Evolutionary conservation across 2,888 invertebrate genomes (phyloP), one percentile per base, ranked within the genome.

Genomic region (Pristionchus fissidentatus): DNA sequence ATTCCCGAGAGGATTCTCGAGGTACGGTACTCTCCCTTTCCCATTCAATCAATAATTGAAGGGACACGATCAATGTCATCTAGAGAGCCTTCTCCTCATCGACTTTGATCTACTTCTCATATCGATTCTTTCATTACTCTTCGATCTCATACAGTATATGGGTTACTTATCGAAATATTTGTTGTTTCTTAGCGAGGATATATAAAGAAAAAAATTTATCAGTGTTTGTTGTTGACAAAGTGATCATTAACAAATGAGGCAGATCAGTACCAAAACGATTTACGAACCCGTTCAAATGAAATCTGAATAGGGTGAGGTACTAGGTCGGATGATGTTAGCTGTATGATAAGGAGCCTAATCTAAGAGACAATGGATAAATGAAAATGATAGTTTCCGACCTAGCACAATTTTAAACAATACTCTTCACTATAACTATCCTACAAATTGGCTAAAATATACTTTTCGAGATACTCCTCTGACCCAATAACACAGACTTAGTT

Each of bases 41-140:
- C 26, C 29, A 75, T 3, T 46, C 46, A 75, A 46, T 75, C 29
- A 26, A 75, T 75, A 46, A 26, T 46, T 10, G 4, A 32, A 49
- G 46, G 49, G 3, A 77, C 32, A 49, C 75, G 75, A 77, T 77
- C 75, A 22, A 77, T 77, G 49, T 77, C 75, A 41, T 46, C 75
- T 22, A 70, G 70, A 70, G 70, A 70, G 10, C 43, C 70, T n/a
- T 70, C 70, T 41, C 70, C 70, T 0, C 41, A 41, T 19, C 41
- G 70, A 70, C 41, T 70, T 5, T 38, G 2, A 43, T 35, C 32
- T 66, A 29, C 75, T n/a, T 22, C 19, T n/a, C 29, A n/a, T 41
- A 22, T 43, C 5, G 7, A 49, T 77, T 32, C 29, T 26, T 29
- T 49, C n/a, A n/a, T 32, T n/a, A 22, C 55, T 4, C 41, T n/a